These are phyloP conservation scores for Aspidiotus rigidus DNA, from an alignment of 2,888 invertebrate species.

Conservation along the genomic window DNA sequence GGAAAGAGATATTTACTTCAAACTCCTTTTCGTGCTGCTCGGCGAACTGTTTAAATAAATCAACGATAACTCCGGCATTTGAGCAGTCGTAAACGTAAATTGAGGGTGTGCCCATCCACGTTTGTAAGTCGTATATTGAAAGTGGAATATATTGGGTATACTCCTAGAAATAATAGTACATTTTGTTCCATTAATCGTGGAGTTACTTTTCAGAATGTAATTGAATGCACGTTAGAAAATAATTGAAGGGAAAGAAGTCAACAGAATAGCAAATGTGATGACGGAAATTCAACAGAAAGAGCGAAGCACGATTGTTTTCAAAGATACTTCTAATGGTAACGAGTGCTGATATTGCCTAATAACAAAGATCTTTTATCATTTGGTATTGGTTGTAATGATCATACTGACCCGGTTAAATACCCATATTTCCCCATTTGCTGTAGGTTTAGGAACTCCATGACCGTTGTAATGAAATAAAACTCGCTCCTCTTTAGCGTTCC, in stretches of 20 bases:
- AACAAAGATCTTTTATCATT: too few species aligned
- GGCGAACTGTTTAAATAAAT: constrained; percentile 80
- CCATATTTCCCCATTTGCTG: constrained; percentile 97
- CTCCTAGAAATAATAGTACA: constrained; percentile 50
- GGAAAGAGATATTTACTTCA: constrained; percentile 45
- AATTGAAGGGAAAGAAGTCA: too few species aligned
- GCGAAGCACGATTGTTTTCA: background rate
- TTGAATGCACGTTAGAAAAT: too few species aligned
- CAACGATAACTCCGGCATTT: constrained; percentile 92
- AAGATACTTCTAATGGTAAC: too few species aligned
- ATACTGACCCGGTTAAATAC: constrained; percentile 89
- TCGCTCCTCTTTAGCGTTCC: constrained; percentile 96
- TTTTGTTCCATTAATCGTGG: too few species aligned
- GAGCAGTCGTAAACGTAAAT: constrained; percentile 99
- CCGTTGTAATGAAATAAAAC: constrained; percentile 99
- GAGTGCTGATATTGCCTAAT: too few species aligned
- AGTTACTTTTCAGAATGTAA: too few species aligned
- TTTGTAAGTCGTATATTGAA: constrained; percentile 94
- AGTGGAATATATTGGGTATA: constrained; percentile 99
- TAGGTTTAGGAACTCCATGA: constrained; percentile 97
- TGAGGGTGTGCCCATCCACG: constrained; percentile 98
- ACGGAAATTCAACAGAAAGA: too few species aligned
- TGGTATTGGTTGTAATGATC: too few species aligned
- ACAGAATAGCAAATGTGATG: too few species aligned
- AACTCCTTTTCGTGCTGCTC: constrained; percentile 80